Evolutionary conservation across 2,113 vertebrate species (phyloP).

Genomic region (Notarius lentiginosus): DNA sequence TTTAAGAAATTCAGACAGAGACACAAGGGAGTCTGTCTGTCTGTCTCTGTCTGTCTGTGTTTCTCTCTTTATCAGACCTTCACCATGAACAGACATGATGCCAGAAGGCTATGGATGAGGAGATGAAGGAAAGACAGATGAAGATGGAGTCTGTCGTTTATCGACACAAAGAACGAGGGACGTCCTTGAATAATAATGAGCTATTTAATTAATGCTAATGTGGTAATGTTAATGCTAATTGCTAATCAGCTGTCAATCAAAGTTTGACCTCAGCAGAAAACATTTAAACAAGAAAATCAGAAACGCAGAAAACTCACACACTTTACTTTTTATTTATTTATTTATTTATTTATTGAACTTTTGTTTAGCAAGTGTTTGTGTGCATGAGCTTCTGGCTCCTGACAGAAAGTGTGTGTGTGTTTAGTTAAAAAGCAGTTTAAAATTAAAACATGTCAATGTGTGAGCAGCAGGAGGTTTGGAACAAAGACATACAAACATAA

Average conservation of each 20-base stretch:
- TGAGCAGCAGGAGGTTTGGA: background rate
- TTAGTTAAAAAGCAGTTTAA: constrained; percentile 10
- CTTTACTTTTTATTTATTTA: too few relatives aligned
- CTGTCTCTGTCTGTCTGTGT: background rate
- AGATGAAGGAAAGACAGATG: constrained; percentile 7
- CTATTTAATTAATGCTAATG: constrained; percentile 24
- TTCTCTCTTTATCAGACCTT: constrained; percentile 1
- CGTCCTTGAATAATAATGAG: constrained; percentile 19
- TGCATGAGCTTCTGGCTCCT: background rate
- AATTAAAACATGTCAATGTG: constrained; percentile 17
- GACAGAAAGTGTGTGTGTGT: constrained; percentile 1
- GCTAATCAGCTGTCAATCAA: constrained; percentile 14
- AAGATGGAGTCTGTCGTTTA: constrained; percentile 10
- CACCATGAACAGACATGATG: background rate
- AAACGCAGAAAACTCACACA: background rate
- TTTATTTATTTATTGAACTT: background rate
- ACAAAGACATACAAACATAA: background rate
- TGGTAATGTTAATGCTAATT: constrained; percentile 19
- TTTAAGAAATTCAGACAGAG: too few relatives aligned
- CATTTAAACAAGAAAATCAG: background rate
- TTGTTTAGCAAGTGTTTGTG: background rate
- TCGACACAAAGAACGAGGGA: background rate
- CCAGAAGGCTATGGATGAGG: background rate
- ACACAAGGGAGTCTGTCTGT: background rate
- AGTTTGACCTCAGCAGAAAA: background rate